phyloP scores from a whole-genome alignment of 2,113 vertebrate species.

The Brachionichthys hirsutus region DNA sequence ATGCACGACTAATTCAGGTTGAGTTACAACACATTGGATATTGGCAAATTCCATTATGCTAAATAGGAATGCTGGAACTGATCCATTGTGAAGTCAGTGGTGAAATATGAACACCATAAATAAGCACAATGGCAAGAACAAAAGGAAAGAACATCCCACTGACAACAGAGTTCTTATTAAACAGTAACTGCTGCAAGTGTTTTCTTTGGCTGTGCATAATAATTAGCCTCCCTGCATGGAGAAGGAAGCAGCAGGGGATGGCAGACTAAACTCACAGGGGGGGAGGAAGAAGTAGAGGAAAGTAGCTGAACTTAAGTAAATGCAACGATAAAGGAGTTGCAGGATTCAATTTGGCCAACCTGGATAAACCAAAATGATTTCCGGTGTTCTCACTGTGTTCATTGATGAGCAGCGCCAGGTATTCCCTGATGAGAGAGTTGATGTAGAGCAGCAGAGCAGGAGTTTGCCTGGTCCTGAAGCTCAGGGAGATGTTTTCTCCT shows the following conservation, averaged over 20 bases:
- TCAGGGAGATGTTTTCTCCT: constrained; percentile 83
- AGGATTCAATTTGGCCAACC: not conserved
- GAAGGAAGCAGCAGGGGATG: not conserved
- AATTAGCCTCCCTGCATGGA: constrained; percentile 4
- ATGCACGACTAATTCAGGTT: not conserved
- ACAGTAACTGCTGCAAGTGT: not conserved
- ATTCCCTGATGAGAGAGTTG: constrained; percentile 86
- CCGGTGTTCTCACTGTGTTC: constrained; percentile 81
- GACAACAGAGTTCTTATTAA: constrained; percentile 10
- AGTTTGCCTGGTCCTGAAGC: constrained; percentile 85
- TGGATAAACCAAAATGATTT: not conserved
- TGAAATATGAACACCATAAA: constrained; percentile 24
- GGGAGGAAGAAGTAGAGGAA: not conserved
- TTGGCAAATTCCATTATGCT: constrained; percentile 5
- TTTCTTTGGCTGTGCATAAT: constrained; percentile 24
- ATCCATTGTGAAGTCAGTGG: constrained; percentile 2
- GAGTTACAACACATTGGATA: constrained; percentile 4
- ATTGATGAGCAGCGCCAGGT: constrained; percentile 84
- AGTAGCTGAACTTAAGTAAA: not conserved
- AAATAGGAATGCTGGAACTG: not conserved
- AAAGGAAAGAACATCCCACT: not conserved
- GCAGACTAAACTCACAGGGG: constrained; percentile 21
- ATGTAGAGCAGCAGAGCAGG: constrained; percentile 88
- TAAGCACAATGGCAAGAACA: constrained; percentile 1
- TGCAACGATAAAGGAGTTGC: not conserved